These are phyloP conservation scores for Strongylocentrotus purpuratus DNA, from an alignment of 35 echinoderm and acorn worm species.

Conservation along the genomic window DNA sequence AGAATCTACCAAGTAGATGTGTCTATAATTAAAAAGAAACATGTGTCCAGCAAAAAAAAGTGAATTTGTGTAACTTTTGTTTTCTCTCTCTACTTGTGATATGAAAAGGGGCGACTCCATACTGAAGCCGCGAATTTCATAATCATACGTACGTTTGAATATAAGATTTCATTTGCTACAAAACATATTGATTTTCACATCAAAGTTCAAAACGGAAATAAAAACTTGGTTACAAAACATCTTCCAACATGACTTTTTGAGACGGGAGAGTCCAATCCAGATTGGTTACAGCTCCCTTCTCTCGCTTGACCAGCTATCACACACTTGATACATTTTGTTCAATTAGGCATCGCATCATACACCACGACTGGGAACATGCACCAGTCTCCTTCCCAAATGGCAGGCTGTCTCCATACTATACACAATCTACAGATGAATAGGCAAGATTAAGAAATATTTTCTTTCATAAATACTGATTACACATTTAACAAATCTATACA, in stretches of 20 bases:
- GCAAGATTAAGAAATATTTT: conserved; percentile 2
- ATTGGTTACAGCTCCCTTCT: neutral
- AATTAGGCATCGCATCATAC: conserved; percentile 17
- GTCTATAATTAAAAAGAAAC: too few relatives aligned
- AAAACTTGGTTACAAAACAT: neutral
- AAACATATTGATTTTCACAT: neutral
- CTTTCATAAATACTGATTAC: neutral
- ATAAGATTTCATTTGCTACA: too few relatives aligned
- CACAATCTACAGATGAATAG: neutral
- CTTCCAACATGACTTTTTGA: neutral
- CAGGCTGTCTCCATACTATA: neutral
- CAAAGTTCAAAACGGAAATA: neutral
- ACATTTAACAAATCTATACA: neutral
- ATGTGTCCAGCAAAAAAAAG: too few relatives aligned
- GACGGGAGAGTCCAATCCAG: neutral
- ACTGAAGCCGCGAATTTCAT: too few relatives aligned
- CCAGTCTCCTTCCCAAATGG: neutral
- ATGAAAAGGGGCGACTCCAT: too few relatives aligned
- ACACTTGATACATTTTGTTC: conserved; percentile 12
- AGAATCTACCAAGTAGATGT: too few relatives aligned
- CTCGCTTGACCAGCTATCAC: neutral
- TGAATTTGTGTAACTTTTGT: too few relatives aligned
- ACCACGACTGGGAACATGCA: neutral
- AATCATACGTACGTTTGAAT: too few relatives aligned
- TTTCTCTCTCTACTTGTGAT: too few relatives aligned